Base-by-base conservation (phyloP, 2,888 invertebrate genomes). In the Chrysolina oricalcia region DNA sequence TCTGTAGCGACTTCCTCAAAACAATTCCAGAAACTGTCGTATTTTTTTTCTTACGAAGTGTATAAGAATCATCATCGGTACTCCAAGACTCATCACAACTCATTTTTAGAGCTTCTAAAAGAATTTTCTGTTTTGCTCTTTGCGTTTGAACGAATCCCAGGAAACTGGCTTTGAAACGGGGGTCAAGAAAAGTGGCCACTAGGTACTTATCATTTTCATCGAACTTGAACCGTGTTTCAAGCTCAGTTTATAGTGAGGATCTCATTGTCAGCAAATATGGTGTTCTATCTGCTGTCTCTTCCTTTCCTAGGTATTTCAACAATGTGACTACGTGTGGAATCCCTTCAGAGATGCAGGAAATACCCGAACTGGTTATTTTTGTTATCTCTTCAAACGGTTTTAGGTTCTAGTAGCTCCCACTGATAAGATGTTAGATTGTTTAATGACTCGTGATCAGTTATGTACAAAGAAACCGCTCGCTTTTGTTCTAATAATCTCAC, bases 21-120 rank as follows among this genome's bases (percentile, higher is more conserved):
- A 11, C 43, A 43, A 43, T 9, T 43, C 13, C 43, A 43, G 9
- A 11, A 11, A 43, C 13, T 43, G 9, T 43, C 13, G 13, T 43
- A 2, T 11, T 1, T 43, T 43, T 43, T 8, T 43, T 43, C 43
- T 43, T 43, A 43, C 43, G 62, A 62, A 67, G 23, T 50, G 70
- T n/a, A 46, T 78, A 67, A 46, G 69, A 71, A 62, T 74, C 70
- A 19, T 69, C 70, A 43, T 21, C 66, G 72, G 77, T 76, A 72
- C 19, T 66, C 67, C 71, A 72, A 72, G 71, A 68, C 76, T 83
- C 84, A 78, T 83, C 80, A 77, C 80, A 83, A 80, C 73, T 76
- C 67, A 70, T 78, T 84, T 83, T 83, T 56, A 83, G 59, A 80
- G 64, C 74, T 67, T 84, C 81, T 78, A 83, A 62, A 67, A 84